Evolutionary conservation across 2,797 vertebrate species (phyloP).

Genomic region (Scolopax bukidnonensis): DNA sequence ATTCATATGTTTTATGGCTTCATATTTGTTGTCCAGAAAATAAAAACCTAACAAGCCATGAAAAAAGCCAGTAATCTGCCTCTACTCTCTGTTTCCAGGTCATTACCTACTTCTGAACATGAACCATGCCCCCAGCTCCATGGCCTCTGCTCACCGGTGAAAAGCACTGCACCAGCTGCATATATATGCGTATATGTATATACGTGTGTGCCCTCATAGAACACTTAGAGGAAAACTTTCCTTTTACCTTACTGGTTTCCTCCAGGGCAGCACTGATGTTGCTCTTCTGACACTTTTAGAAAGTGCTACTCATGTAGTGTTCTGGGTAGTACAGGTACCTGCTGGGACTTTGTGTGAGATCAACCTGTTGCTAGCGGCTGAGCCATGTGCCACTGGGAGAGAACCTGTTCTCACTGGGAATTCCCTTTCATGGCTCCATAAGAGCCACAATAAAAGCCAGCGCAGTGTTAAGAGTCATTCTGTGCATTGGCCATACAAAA

Average conservation of each 20-base stretch:
- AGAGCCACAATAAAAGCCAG: not conserved
- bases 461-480: not conserved
- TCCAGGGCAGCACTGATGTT: not conserved
- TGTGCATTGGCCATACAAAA: not conserved
- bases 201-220: no score
- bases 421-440: accelerated
- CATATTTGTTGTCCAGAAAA: not conserved
- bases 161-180: not conserved
- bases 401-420: not conserved
- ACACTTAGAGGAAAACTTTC: not conserved
- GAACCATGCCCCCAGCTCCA: accelerated
- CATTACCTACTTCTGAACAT: not conserved
- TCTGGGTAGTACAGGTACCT: not conserved
- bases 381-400: not conserved
- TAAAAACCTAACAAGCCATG: not conserved
- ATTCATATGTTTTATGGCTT: not conserved
- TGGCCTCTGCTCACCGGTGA: not conserved
- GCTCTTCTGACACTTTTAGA: not conserved
- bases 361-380: not conserved
- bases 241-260: not conserved
- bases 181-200: accelerated
- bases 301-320: not conserved
- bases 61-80: not conserved
- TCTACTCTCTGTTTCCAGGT: not conserved
- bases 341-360: accelerated